phyloP scores from a whole-genome alignment of 2,888 invertebrate genomes.

The Crematogaster levior region DNA sequence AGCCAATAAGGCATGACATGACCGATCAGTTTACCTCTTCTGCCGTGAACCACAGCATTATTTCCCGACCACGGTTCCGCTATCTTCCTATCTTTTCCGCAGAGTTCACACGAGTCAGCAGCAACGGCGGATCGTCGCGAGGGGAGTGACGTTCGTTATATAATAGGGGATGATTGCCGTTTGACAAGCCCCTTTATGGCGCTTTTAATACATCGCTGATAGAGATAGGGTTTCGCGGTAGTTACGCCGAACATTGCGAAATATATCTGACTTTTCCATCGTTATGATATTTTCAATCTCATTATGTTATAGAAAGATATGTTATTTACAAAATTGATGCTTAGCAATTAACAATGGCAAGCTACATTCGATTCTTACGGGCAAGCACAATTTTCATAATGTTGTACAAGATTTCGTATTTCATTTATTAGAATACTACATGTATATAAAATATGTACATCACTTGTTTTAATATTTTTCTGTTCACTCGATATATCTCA shows the following conservation, averaged over 20 bases:
- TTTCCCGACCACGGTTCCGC: conserved; percentile 70
- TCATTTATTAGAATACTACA: neutral
- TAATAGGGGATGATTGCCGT: conserved; percentile 84
- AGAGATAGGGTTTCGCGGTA: conserved; percentile 73
- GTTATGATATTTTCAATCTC: conserved; percentile 12
- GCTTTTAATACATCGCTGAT: conserved; percentile 77
- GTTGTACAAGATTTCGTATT: neutral
- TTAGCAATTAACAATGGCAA: neutral
- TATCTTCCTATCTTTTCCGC: conserved; percentile 77
- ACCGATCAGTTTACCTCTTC: conserved; percentile 82
- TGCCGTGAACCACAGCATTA: conserved; percentile 56
- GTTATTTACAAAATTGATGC: neutral
- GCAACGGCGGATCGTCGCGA: conserved; percentile 58
- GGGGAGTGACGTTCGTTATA: conserved; percentile 79
- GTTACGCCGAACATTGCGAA: conserved; percentile 8
- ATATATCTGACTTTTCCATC: conserved; percentile 4
- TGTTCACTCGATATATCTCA: neutral
- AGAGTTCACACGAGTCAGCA: conserved; percentile 82
- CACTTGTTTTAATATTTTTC: neutral
- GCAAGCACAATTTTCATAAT: neutral
- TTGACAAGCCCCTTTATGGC: conserved; percentile 79
- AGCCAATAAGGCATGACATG: conserved; percentile 82
- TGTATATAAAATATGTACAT: neutral
- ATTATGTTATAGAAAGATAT: conserved; percentile 8
- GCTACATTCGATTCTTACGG: neutral